phyloP scores from a whole-genome alignment of 2,797 vertebrate genomes.

The Toxotes lorentzi region DNA sequence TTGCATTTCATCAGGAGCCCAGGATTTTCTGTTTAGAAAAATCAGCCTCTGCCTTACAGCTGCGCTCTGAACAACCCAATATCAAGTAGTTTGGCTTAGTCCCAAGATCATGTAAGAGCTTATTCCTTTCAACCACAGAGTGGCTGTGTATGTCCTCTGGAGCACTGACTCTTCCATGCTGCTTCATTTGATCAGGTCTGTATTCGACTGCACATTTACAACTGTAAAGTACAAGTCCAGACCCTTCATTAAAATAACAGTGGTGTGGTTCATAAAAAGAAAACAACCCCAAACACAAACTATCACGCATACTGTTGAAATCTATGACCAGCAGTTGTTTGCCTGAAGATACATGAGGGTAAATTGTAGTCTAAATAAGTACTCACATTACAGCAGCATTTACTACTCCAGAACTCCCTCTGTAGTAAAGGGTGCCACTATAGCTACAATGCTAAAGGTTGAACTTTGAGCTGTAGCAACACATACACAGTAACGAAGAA shows the following conservation, averaged over 20 bases:
- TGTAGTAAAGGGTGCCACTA: not conserved
- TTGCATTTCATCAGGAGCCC: not conserved
- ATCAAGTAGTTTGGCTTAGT: conserved; percentile 7
- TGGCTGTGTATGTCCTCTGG: not conserved
- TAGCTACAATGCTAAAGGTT: not conserved
- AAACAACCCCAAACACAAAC: not conserved
- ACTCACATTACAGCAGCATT: no score
- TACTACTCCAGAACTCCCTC: no score
- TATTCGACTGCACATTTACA: no score
- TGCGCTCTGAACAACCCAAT: not conserved
- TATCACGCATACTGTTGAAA: no score
- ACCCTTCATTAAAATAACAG: not conserved
- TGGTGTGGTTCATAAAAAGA: not conserved
- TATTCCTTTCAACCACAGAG: not conserved
- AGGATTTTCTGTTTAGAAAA: not conserved
- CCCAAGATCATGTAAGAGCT: not conserved
- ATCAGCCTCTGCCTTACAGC: not conserved
- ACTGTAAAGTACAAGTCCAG: not conserved
- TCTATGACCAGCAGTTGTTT: no score
- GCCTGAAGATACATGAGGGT: no score
- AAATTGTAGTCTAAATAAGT: no score
- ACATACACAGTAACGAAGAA: not conserved
- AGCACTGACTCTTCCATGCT: not conserved
- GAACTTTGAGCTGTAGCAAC: no score
- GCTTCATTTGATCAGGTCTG: not conserved